Conservation (phyloP, 2,888 invertebrate genomes). For the Neelides folsomi region DNA sequence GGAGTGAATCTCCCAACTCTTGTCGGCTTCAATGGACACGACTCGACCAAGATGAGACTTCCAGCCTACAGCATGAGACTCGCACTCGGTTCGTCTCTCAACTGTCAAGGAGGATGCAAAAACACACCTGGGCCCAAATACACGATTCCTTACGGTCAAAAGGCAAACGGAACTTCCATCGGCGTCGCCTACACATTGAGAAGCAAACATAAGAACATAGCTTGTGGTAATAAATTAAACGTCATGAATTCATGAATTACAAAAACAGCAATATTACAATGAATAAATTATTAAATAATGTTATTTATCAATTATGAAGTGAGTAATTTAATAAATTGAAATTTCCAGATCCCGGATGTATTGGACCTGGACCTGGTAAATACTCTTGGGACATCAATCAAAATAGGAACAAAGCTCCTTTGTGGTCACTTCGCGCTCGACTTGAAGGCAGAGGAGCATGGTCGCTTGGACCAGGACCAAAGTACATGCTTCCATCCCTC, state of each 20-base stretch:
- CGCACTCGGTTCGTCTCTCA: conserved; percentile 29
- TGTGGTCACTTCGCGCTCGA: conserved; percentile 46
- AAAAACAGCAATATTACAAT: too few relatives aligned
- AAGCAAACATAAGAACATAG: too few relatives aligned
- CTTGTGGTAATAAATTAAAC: too few relatives aligned
- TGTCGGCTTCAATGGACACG: conserved; percentile 49
- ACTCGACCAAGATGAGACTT: conserved; percentile 42
- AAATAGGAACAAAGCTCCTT: conserved; percentile 46
- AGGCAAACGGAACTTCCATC: conserved; percentile 22
- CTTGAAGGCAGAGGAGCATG: not conserved
- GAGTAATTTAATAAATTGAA: not conserved
- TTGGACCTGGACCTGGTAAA: conserved; percentile 50
- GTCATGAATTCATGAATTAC: too few relatives aligned
- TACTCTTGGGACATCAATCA: conserved; percentile 49
- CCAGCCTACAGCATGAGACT: conserved; percentile 27
- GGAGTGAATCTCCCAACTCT: conserved; percentile 50
- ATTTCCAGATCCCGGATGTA: not conserved
- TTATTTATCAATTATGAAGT: too few relatives aligned
- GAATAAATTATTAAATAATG: too few relatives aligned
- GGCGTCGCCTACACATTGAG: conserved; percentile 16
- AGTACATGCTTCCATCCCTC: conserved; percentile 44
- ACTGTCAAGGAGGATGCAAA: conserved; percentile 1
- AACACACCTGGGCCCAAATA: conserved; percentile 28
- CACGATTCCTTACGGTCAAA: conserved; percentile 20
- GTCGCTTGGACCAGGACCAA: conserved; percentile 45